phyloP scores from a whole-genome alignment of 2,888 invertebrate species.

The Chymomyza procnemis region DNA sequence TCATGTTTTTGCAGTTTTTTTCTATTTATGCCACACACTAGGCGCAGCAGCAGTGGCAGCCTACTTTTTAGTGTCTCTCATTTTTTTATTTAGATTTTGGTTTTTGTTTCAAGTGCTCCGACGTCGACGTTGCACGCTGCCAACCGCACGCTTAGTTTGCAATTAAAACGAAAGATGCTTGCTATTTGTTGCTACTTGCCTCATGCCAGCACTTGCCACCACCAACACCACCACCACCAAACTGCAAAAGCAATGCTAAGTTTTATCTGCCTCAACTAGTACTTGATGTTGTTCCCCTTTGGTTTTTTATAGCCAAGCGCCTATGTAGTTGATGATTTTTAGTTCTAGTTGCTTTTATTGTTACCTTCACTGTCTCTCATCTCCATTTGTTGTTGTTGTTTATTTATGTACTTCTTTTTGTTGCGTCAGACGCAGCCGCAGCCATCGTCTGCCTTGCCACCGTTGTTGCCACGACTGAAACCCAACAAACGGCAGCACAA shows the following conservation, averaged over 20 bases:
- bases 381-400: constrained; percentile 33
- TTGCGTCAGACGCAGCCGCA: constrained; percentile 25
- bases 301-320: constrained; percentile 17
- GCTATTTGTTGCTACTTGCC: constrained; percentile 51
- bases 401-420: constrained; percentile 56
- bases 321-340: neutral
- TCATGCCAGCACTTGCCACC: constrained; percentile 11
- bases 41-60: constrained; percentile 47
- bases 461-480: constrained; percentile 28
- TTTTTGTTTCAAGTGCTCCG: constrained; percentile 24
- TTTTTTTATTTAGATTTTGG: constrained; percentile 3
- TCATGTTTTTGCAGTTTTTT: constrained; percentile 51
- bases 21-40: constrained; percentile 42
- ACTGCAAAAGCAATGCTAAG: constrained; percentile 31
- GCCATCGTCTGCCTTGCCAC: neutral
- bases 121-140: constrained; percentile 39
- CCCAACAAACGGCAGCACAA: constrained; percentile 43
- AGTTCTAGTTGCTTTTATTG: constrained; percentile 6
- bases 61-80: constrained; percentile 63
- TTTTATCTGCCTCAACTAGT: constrained; percentile 16
- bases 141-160: constrained; percentile 73
- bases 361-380: constrained; percentile 3
- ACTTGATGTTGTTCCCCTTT: constrained; percentile 7
- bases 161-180: constrained; percentile 73
- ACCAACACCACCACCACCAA: too few species aligned